Percentiles rank a stretch among this genome's conserved stretches.
Evolutionary conservation across 2,113 vertebrate genomes (phyloP).

Genomic region (Amphiprion percula): DNA sequence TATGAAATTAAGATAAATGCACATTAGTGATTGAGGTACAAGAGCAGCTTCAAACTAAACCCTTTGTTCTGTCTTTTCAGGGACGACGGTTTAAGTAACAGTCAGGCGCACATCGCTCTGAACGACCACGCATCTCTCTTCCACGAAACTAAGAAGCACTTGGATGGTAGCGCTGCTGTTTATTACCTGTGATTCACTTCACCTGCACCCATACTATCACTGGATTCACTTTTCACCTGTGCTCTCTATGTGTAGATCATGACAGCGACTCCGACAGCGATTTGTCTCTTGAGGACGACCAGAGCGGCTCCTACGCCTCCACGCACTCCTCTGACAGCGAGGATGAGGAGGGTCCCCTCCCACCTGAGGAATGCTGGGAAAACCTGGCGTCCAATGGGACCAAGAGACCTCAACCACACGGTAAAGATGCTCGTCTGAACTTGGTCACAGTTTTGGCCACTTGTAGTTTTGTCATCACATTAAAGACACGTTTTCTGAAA

Average conservation of each 20-base stretch:
- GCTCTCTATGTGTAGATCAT: conserved; percentile 74
- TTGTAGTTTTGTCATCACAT: neutral
- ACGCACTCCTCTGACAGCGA: conserved; percentile 95
- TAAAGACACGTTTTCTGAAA: neutral
- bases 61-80: conserved; percentile 73
- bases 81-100: conserved; percentile 88
- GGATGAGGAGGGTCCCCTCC: conserved; percentile 87
- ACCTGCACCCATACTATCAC: no score
- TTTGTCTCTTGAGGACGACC: conserved; percentile 92
- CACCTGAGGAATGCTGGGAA: conserved; percentile 89
- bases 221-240: neutral
- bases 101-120: conserved; percentile 85
- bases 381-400: conserved; percentile 80
- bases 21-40: fast-evolving
- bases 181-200: neutral
- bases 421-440: conserved; percentile 30
- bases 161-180: conserved; percentile 77
- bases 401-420: conserved; percentile 71
- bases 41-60: neutral
- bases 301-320: conserved; percentile 92
- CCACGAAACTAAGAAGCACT: conserved; percentile 83
- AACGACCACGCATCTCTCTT: conserved; percentile 86
- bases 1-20: neutral
- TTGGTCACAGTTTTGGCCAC: neutral
- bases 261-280: conserved; percentile 95